Evolutionary conservation across 2,113 vertebrate genomes (phyloP), one percentile per base, ranked within the genome.

Genomic region (Oncorhynchus clarkii): DNA sequence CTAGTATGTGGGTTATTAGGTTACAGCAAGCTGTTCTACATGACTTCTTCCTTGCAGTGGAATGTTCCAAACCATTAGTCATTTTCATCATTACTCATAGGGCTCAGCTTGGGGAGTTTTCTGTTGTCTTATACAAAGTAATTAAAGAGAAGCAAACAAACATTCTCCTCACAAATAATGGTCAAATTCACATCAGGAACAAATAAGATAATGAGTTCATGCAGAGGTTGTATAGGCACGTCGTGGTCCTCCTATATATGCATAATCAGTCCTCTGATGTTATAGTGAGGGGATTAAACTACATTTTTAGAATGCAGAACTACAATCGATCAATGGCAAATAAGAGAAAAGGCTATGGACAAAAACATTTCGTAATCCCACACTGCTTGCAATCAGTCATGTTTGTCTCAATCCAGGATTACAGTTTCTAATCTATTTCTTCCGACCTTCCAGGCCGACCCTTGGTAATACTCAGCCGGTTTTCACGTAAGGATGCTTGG

Each of bases 321-420:
- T 79, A 82, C 72, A 76, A 83, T 73, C 16, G 60, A 80, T 78
- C 72, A 72, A 27, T 78, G 79, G 75, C 34, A 73, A 51, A 85
- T 81, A 82, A 88, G 65, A 71, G 74, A 88, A 85, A 80, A 78
- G 51, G 3, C 72, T 80, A 67, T 27, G 70, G 71, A 87, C 81
- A 85, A 88, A 85, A 82, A 69, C 80, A 70, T 68, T 65, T 60
- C 68, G 71, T 90, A 90, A 92, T 93, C 84, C 88, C 49, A 20
- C 78, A 20, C 78, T 60, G 57, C 71, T 72, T 88, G 65, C 85
- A 91, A 92, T 92, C 86, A 82, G 57, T 7, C 6, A 27, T 74
- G 77, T 65, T 81, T 79, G 75, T 77, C 80, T 83, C 82, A 84
- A 80, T 88, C 86, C 87, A 88, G 86, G 80, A 92, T 93, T 91